Base-by-base conservation (phyloP, 2,113 vertebrate genomes). In the Cisticola juncidis region DNA sequence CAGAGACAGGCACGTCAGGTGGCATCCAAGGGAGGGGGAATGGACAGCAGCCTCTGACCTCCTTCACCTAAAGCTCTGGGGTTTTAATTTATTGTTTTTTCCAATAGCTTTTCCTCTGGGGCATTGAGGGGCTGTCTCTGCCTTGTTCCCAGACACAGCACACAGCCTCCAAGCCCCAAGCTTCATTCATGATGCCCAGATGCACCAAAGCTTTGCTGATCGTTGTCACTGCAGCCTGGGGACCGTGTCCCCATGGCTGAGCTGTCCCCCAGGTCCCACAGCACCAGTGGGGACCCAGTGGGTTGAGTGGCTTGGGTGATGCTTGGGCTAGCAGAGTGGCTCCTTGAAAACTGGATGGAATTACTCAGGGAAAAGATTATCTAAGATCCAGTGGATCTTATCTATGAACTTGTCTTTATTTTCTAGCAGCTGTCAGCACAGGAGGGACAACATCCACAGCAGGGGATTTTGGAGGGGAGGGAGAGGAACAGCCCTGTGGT, bases 221-320 rank as follows among this genome's bases (percentile, higher is more conserved):
- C 36, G 9, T 51, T 35, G 5, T 38, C 9, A 1, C 68, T 57
- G 86, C 48, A 12, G 18, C 81, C 29, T 11, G 31, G 64, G 85
- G 31, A 26, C 50, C 31, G 7, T 18, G 7, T 58, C 35, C 26
- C 40, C 4, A 0, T 2, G 36, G 56, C 65, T 45, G 74, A 54
- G 18, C 26, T 9, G n/a, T 9, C 17, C 38, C 23, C 24, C 2
- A 1, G 44, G 36, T 76, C 35, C 81, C 51, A 11, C 1, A 0
- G 6, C 2, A 0, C 50, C 1, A 0, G 9, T 17, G 54, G 14
- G 31, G 23, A 8, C 44, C 47, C 7, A 2, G 36, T 1, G 0
- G 26, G 22, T 5, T 8, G 8, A 40, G 47, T 14, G 45, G 26
- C 57, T 22, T n/a, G 58, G 50, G 29, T 38, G 70, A 83, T 73